These are phyloP conservation scores for Ornithoptera alexandrae DNA, from an alignment of 2,888 invertebrate genomes.

Conservation along the genomic window DNA sequence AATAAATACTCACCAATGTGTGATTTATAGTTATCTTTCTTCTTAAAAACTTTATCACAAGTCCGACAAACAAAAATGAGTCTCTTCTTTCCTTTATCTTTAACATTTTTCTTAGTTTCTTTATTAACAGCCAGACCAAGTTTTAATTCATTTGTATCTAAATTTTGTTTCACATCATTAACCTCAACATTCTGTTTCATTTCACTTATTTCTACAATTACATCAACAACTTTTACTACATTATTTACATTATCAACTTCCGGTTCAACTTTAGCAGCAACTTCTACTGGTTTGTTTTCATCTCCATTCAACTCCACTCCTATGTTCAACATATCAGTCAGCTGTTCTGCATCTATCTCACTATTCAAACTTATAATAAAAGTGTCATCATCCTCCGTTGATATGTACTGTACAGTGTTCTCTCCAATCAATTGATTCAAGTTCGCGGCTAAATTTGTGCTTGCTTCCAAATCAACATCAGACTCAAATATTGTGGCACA, in stretches of 20 bases:
- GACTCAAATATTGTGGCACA: constrained; percentile 74
- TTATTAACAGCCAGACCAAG: constrained; percentile 21
- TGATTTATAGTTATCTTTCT: constrained; percentile 64
- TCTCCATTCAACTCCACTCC: constrained; percentile 50
- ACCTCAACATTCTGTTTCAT: not conserved
- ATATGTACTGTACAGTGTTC: constrained; percentile 71
- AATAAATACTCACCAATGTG: constrained; percentile 59
- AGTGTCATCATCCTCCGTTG: constrained; percentile 72
- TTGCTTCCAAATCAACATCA: constrained; percentile 72
- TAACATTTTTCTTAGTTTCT: constrained; percentile 34
- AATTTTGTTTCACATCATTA: constrained; percentile 31
- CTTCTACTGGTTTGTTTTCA: constrained; percentile 29
- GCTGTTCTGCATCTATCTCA: constrained; percentile 69
- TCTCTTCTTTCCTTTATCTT: constrained; percentile 45
- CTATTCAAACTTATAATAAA: constrained; percentile 73
- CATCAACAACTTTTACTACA: constrained; percentile 21
- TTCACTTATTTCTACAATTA: constrained; percentile 15
- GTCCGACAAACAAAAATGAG: constrained; percentile 54
- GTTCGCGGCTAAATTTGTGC: constrained; percentile 69
- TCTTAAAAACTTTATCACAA: constrained; percentile 66
- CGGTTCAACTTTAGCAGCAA: constrained; percentile 10
- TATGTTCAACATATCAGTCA: constrained; percentile 72
- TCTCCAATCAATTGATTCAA: constrained; percentile 73
- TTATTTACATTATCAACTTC: constrained; percentile 29
- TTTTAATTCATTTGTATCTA: constrained; percentile 30